phyloP scores from a whole-genome alignment of 2,888 invertebrate genomes.

The Stenotaenia linearis region DNA sequence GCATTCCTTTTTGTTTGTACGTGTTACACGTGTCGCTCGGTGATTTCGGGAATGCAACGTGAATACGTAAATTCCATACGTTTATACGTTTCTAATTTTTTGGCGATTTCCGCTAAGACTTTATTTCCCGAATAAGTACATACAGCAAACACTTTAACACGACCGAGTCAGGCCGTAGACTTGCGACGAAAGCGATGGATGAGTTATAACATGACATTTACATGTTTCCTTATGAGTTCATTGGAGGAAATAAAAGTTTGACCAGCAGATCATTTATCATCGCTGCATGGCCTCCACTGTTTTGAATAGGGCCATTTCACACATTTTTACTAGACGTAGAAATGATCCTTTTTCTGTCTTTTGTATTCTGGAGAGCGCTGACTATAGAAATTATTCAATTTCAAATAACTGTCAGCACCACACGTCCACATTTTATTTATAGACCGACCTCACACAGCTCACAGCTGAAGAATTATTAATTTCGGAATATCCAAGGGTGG shows the following conservation, averaged over 20 bases:
- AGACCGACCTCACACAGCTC: slow-evolving; percentile 21
- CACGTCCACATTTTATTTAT: slow-evolving; percentile 12
- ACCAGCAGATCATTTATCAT: neutral
- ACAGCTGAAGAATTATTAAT: neutral
- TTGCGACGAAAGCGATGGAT: neutral
- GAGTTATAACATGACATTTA: neutral
- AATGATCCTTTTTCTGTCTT: slow-evolving; percentile 2
- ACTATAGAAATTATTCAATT: slow-evolving; percentile 22
- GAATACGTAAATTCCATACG: too few relatives aligned
- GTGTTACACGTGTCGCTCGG: too few relatives aligned
- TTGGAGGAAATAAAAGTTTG: slow-evolving; percentile 22
- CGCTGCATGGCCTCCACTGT: neutral
- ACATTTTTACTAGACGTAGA: neutral
- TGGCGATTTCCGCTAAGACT: too few relatives aligned
- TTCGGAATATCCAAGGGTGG: neutral
- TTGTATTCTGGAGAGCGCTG: slow-evolving; percentile 13
- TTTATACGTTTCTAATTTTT: too few relatives aligned
- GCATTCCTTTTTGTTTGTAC: too few relatives aligned
- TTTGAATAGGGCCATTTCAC: slow-evolving; percentile 9
- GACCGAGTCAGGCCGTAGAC: too few relatives aligned
- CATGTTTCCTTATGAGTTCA: slow-evolving; percentile 10
- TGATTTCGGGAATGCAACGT: too few relatives aligned
- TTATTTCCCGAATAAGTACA: too few relatives aligned
- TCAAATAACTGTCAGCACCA: slow-evolving; percentile 22
- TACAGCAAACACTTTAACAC: too few relatives aligned